phyloP scores from a whole-genome alignment of 1,140 invertebrate genomes.

The Papilio machaon region DNA sequence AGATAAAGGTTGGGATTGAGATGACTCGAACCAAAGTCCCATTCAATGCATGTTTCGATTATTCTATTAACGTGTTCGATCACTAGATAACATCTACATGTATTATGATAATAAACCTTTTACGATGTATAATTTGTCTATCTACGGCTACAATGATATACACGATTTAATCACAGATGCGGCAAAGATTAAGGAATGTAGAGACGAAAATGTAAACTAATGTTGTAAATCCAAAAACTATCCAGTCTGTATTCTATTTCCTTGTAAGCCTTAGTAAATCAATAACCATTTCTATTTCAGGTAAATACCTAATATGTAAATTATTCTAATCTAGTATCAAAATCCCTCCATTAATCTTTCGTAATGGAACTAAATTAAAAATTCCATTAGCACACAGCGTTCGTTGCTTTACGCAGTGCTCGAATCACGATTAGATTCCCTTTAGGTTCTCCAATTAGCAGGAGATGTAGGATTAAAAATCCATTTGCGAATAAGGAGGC shows the following conservation, averaged over 20 bases:
- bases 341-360: neutral
- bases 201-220: neutral
- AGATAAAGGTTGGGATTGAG: conserved; percentile 54
- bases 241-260: too few species aligned
- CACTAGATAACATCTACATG: conserved; percentile 55
- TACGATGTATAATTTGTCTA: conserved; percentile 37
- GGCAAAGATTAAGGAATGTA: neutral
- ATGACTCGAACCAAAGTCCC: conserved; percentile 40
- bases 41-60: conserved; percentile 55
- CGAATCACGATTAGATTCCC: conserved; percentile 10
- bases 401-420: neutral
- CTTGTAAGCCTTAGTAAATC: too few species aligned
- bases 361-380: conserved; percentile 19
- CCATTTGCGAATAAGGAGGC: conserved; percentile 9
- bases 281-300: neutral
- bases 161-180: neutral
- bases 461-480: conserved; percentile 12
- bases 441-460: conserved; percentile 1
- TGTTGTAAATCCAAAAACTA: too few species aligned
- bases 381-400: neutral
- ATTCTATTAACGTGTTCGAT: conserved; percentile 68
- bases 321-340: neutral
- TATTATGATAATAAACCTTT: conserved; percentile 51
- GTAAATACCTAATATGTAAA: neutral
- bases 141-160: conserved; percentile 32